Evolutionary conservation across 1,140 invertebrate species (phyloP).

Genomic region (Brachionus manjavacas): DNA sequence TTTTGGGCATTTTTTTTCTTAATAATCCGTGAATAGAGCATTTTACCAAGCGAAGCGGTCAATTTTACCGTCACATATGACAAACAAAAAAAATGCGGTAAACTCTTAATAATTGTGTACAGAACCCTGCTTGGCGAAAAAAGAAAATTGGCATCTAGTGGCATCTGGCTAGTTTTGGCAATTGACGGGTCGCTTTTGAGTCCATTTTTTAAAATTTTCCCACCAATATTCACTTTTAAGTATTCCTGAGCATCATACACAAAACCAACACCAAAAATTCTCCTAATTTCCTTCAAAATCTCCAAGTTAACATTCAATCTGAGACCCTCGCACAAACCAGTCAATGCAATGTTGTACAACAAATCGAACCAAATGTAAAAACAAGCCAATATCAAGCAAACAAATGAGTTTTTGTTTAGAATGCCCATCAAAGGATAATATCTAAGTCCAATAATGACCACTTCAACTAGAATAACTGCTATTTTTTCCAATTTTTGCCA

Average conservation of each 20-base stretch:
- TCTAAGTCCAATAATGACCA: slow-evolving; percentile 16
- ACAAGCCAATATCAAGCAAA: neutral
- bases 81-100: slow-evolving; percentile 36
- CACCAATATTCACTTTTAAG: neutral
- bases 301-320: slow-evolving; percentile 27
- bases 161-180: neutral
- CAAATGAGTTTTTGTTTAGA: slow-evolving; percentile 16
- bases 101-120: slow-evolving; percentile 7
- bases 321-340: slow-evolving; percentile 27
- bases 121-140: neutral
- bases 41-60: neutral
- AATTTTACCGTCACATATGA: slow-evolving; percentile 14
- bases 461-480: neutral
- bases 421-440: slow-evolving; percentile 33
- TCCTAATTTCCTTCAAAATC: neutral
- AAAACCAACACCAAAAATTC: slow-evolving; percentile 1
- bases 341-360: neutral
- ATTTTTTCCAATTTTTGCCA: slow-evolving; percentile 30
- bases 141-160: neutral
- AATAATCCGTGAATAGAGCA: neutral
- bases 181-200: neutral
- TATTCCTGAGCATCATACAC: slow-evolving; percentile 7
- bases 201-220: slow-evolving; percentile 11
- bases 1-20: neutral
- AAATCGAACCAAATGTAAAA: slow-evolving; percentile 35